phyloP scores from a whole-genome alignment of 2,888 invertebrate genomes.

The Eristalinus aeneus region DNA sequence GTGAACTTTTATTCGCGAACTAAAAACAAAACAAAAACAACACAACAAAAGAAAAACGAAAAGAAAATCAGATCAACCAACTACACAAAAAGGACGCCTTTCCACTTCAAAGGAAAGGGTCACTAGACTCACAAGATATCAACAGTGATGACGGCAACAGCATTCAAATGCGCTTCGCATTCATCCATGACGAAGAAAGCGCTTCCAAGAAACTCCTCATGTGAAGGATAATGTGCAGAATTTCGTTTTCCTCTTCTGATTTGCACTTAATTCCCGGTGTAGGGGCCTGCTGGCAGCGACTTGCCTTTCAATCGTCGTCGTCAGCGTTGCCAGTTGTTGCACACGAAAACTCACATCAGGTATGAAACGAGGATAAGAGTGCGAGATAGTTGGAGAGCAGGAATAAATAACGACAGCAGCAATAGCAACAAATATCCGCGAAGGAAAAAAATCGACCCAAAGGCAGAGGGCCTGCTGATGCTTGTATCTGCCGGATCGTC shows the following conservation, averaged over 20 bases:
- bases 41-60: neutral
- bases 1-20: slow-evolving; percentile 47
- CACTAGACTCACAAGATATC: slow-evolving; percentile 59
- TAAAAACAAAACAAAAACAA: slow-evolving; percentile 1
- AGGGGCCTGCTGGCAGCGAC: slow-evolving; percentile 8
- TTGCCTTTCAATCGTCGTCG: slow-evolving; percentile 34
- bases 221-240: slow-evolving; percentile 26
- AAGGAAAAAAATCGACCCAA: slow-evolving; percentile 46
- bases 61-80: neutral
- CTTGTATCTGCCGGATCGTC: slow-evolving; percentile 53
- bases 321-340: slow-evolving; percentile 26
- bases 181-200: slow-evolving; percentile 61
- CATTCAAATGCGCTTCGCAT: slow-evolving; percentile 61
- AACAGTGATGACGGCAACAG: slow-evolving; percentile 37
- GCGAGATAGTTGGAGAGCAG: slow-evolving; percentile 60
- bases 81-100: neutral
- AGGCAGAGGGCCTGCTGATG: neutral
- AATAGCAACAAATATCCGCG: slow-evolving; percentile 65
- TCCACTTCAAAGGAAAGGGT: slow-evolving; percentile 30
- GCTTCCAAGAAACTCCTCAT: slow-evolving; percentile 47
- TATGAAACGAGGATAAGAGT: slow-evolving; percentile 56
- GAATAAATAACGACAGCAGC: slow-evolving; percentile 52
- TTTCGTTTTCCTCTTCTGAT: neutral
- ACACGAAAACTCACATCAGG: slow-evolving; percentile 57
- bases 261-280: neutral